These are phyloP conservation scores for Terrapene triunguis DNA, from an alignment of 2,113 vertebrate genomes.

Conservation along the genomic window DNA sequence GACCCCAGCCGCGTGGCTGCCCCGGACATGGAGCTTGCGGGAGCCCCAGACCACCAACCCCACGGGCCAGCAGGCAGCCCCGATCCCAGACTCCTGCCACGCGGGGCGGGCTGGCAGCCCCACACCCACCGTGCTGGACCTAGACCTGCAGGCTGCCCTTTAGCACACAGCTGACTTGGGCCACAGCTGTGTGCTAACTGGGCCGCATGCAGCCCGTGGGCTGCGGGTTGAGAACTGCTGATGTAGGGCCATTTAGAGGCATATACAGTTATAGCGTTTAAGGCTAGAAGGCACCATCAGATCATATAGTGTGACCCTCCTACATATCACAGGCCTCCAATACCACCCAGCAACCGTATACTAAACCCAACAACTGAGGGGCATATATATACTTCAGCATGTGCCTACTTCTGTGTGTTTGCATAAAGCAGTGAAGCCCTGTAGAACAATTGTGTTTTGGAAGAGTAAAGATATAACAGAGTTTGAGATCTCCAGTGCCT, in stretches of 20 bases:
- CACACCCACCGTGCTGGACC: no score
- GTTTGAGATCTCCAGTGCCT: constrained; percentile 2
- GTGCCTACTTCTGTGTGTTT: neutral
- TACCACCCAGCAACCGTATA: neutral
- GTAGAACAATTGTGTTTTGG: neutral
- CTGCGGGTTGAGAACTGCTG: no score
- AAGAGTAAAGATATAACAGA: neutral
- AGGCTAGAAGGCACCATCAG: neutral
- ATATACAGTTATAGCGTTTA: neutral
- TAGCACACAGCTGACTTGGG: no score
- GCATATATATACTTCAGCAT: fast-evolving
- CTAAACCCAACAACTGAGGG: neutral
- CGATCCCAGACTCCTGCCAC: no score
- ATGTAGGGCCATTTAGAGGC: neutral
- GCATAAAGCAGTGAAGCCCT: neutral
- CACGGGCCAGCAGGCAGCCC: no score
- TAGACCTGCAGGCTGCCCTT: no score
- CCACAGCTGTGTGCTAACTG: no score
- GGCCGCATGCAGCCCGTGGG: no score
- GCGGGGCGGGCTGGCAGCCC: no score
- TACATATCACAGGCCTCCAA: neutral
- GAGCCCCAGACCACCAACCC: no score
- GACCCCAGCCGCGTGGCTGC: no score
- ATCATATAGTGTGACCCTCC: neutral
- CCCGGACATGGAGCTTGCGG: no score